A percentile compares a stretch with the other conserved stretches of the same genome.
phyloP scores from a whole-genome alignment of 2,113 vertebrate species.

The Oryzias javanicus region DNA sequence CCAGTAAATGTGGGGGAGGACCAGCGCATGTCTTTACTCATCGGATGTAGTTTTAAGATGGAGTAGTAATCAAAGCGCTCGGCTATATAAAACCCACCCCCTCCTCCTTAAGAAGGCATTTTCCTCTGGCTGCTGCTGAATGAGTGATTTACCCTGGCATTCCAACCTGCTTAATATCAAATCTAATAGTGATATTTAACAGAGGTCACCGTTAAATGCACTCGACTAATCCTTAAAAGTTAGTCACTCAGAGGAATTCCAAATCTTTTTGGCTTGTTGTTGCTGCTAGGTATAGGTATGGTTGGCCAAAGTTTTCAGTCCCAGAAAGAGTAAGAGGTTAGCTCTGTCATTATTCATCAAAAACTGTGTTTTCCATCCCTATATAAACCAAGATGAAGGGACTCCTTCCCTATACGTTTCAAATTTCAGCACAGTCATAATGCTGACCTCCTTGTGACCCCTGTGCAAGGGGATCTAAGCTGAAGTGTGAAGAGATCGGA shows the following conservation, averaged over 20 bases:
- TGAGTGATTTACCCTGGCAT: slow-evolving; percentile 69
- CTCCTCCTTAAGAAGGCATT: slow-evolving; percentile 66
- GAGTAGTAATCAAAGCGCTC: slow-evolving; percentile 72
- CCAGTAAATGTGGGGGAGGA: slow-evolving; percentile 76
- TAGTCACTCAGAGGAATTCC: slow-evolving; percentile 5
- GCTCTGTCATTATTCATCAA: too few relatives aligned
- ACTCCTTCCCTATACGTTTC: neutral
- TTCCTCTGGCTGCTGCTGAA: slow-evolving; percentile 59
- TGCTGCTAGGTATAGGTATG: too few relatives aligned
- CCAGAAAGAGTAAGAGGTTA: too few relatives aligned
- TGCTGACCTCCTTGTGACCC: slow-evolving; percentile 60
- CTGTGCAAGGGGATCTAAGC: slow-evolving; percentile 41
- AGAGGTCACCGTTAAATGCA: slow-evolving; percentile 41
- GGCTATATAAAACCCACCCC: slow-evolving; percentile 70
- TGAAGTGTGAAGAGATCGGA: slow-evolving; percentile 60
- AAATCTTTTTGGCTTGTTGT: neutral
- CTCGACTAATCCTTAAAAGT: slow-evolving; percentile 17
- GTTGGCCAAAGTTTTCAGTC: too few relatives aligned
- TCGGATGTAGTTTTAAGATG: slow-evolving; percentile 80
- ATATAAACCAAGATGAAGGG: neutral
- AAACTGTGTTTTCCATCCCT: slow-evolving; percentile 1
- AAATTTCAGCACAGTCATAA: slow-evolving; percentile 16
- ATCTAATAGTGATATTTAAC: slow-evolving; percentile 74
- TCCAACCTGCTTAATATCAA: slow-evolving; percentile 75
- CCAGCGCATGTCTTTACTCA: slow-evolving; percentile 73